Percentiles rank a stretch among this genome's conserved stretches.
Conservation (phyloP, 2,797 vertebrate genomes). For the Phoeniculus purpureus region DNA sequence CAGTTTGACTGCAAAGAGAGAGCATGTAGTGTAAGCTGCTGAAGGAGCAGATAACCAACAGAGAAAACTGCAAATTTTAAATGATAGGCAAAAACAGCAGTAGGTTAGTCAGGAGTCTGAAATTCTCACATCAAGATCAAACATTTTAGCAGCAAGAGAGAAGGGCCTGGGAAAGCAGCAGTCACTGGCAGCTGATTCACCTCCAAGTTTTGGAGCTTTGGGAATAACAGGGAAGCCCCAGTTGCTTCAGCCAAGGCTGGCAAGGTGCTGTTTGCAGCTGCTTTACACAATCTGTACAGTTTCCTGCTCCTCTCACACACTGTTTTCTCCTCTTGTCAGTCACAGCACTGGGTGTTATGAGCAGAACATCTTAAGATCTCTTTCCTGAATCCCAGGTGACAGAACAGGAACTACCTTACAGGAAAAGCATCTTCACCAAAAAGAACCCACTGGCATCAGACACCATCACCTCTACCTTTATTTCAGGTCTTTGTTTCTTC, state of each 20-base stretch:
- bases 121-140: background rate
- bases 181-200: background rate
- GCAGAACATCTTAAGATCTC: background rate
- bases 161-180: background rate
- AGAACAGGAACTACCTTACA: background rate
- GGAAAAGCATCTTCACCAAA: background rate
- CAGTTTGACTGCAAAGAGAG: background rate
- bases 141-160: background rate
- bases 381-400: background rate
- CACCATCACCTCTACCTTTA: background rate
- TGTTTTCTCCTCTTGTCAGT: background rate
- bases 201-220: background rate
- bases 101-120: background rate
- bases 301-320: background rate
- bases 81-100: background rate
- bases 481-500: background rate
- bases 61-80: background rate
- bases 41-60: background rate
- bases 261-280: background rate
- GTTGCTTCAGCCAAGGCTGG: background rate
- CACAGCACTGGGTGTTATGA: background rate
- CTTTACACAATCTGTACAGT: background rate
- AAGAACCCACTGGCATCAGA: background rate
- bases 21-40: background rate
- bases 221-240: background rate